Base-by-base conservation (phyloP, 2,888 invertebrate species). In the Tachystola acroxantha region DNA sequence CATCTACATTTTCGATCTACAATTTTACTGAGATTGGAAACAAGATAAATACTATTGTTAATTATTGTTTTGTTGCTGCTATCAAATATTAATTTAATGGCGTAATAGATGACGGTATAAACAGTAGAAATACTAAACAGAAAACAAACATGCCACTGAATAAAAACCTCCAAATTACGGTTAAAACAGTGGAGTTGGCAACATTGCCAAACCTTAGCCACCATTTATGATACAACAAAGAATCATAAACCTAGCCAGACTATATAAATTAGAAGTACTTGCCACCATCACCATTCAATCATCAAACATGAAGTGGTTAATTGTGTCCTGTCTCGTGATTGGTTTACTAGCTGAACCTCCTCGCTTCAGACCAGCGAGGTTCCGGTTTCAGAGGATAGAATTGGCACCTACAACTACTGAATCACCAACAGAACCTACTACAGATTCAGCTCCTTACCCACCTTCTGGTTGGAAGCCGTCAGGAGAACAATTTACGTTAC, bases 341-440 rank as follows among this genome's bases (percentile, higher is more conserved):
- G 68, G 64, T 16, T 78, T 56, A 1, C 36, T 69, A 9, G 80
- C 80, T 72, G 84, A 84, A 46, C 76, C 64, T 16, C 87, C 87
- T 77, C 84, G 86, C 62, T 77, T 72, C 48, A 64, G 67, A 52
- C 74, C 78, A 25, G 80, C 79, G 78, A 79, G 82, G 75, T 79
- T 84, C 57, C 61, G 81, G 40, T 74, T 62, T 46, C 81, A 85
- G 69, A 70, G 86, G n/a, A 76, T 74, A 41, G 82, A 82, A 43
- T 46, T 87, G 29, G 79, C 74, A 12, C 81, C 86, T 5, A 77
- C 84, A 0, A 82, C 85, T 1, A 82, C 84, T 1, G 84, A 85
- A 13, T 62, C 70, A 9, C 58, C 79, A 0, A 61, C 67, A 0
- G 82, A 81, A 48, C 44, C 75, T 0, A 82, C 35, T 6, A 35